phyloP scores from a whole-genome alignment of 2,888 invertebrate species.

The Baccha elongata region DNA sequence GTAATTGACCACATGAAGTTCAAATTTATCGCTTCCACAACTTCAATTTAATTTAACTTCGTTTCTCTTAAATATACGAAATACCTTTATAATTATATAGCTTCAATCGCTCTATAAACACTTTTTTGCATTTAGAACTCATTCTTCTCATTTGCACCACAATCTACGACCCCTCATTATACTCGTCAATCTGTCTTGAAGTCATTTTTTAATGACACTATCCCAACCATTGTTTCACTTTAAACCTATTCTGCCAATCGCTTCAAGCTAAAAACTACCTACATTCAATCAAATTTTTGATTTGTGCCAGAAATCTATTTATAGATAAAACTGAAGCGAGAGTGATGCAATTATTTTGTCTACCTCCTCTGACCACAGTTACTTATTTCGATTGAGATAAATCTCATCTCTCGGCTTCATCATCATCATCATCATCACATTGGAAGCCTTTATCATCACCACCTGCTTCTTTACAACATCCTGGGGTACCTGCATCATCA shows the following conservation, averaged over 20 bases:
- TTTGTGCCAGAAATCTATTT: conserved; percentile 46
- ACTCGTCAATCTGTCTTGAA: conserved; percentile 1
- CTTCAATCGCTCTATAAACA: too few relatives aligned
- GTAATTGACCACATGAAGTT: too few relatives aligned
- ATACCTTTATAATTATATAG: too few relatives aligned
- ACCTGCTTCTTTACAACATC: conserved; percentile 26
- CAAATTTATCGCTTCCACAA: too few relatives aligned
- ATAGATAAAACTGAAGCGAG: conserved; percentile 27
- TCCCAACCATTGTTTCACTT: conserved; percentile 7
- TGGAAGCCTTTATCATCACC: background rate
- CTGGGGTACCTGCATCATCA: conserved; percentile 25
- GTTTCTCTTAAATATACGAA: too few relatives aligned
- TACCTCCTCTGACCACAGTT: background rate
- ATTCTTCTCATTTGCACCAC: too few relatives aligned
- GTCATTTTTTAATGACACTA: conserved; percentile 50
- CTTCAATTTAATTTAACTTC: too few relatives aligned
- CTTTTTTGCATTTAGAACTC: too few relatives aligned
- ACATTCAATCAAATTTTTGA: conserved; percentile 51
- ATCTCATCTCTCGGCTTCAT: conserved; percentile 17
- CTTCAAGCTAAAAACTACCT: background rate
- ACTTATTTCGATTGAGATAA: conserved; percentile 15
- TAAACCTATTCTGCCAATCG: conserved; percentile 1
- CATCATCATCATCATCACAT: conserved; percentile 9
- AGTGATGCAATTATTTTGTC: conserved; percentile 42
- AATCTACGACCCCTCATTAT: too few relatives aligned